Base-by-base conservation (phyloP, 1,140 invertebrate genomes). In the Paracyclopina nana region DNA sequence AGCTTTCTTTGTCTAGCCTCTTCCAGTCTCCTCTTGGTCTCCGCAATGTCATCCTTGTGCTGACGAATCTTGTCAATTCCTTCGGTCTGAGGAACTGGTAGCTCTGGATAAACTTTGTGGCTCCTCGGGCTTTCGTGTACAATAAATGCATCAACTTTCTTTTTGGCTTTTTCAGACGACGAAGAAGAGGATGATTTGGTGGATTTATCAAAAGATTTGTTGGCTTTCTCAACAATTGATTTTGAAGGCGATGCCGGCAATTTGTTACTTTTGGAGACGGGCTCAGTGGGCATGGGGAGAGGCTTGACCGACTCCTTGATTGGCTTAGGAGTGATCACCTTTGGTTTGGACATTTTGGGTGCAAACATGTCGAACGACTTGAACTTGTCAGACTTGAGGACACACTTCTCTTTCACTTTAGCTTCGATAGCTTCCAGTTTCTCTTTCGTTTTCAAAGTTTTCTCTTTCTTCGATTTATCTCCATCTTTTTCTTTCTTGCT, bases 61-160 rank as follows among this genome's bases (percentile, higher is more conserved):
- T 44, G 42, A 12, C 24, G 16, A 12, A 44, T n/a, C 24, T 44
- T 44, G 42, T 44, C 42, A n/a, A n/a, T n/a, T n/a, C 16, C 24
- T 20, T 25, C 24, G 5, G 42, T 18, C 14, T 44, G 16, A 22
- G 42, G 24, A 2, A 44, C 14, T n/a, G 42, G 42, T 44, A 44
- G 16, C 12, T 44, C 42, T 5, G 42, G 42, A 24, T 20, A 44
- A 12, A 44, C 24, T 12, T 44, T 44, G 5, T 12, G 16, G 4
- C 24, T 12, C n/a, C 24, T 25, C 2, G 24, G 16, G 4, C 12
- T 5, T 12, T 2, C 24, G 12, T 8, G 6, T 8, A 8, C 9
- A 42, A 42, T 9, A n/a, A n/a, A n/a, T n/a, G n/a, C n/a, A n/a
- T n/a, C n/a, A n/a, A n/a, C n/a, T n/a, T n/a, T n/a, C n/a, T n/a